These are phyloP conservation scores for Coptotermes formosanus DNA, from an alignment of 1,140 invertebrate genomes.

Conservation along the genomic window DNA sequence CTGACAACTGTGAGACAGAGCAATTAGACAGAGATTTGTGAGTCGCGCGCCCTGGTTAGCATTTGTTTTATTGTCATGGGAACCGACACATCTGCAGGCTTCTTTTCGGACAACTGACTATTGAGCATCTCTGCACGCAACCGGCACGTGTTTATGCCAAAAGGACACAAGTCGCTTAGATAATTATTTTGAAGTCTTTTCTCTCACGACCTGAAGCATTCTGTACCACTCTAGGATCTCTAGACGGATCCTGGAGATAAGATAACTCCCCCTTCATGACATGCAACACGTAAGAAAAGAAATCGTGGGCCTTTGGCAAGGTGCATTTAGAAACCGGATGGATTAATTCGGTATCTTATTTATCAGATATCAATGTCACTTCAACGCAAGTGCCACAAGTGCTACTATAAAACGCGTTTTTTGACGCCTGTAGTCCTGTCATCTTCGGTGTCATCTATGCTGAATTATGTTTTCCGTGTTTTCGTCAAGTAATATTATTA, in stretches of 20 bases:
- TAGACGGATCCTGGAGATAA: not conserved
- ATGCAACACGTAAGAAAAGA: too few relatives aligned
- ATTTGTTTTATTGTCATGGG: conserved; percentile 8
- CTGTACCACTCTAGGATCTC: not conserved
- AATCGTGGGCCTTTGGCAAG: too few relatives aligned
- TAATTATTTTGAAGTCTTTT: not conserved
- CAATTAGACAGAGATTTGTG: not conserved
- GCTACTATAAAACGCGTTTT: too few relatives aligned
- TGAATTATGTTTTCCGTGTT: too few relatives aligned
- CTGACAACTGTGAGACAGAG: too few relatives aligned
- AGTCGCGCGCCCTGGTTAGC: not conserved
- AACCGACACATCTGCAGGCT: not conserved
- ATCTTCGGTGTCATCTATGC: too few relatives aligned
- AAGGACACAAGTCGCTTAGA: not conserved
- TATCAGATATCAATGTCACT: too few relatives aligned
- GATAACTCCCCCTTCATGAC: not conserved
- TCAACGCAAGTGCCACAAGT: too few relatives aligned
- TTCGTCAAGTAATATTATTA: too few relatives aligned
- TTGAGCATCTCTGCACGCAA: not conserved
- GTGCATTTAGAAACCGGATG: too few relatives aligned
- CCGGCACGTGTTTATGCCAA: not conserved
- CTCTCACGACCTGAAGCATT: not conserved
- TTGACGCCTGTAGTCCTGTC: too few relatives aligned
- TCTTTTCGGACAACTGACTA: not conserved
- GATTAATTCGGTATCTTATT: too few relatives aligned